These are phyloP conservation scores for Lasaia peninsularis DNA, from an alignment of 1,140 invertebrate species.

Conservation along the genomic window DNA sequence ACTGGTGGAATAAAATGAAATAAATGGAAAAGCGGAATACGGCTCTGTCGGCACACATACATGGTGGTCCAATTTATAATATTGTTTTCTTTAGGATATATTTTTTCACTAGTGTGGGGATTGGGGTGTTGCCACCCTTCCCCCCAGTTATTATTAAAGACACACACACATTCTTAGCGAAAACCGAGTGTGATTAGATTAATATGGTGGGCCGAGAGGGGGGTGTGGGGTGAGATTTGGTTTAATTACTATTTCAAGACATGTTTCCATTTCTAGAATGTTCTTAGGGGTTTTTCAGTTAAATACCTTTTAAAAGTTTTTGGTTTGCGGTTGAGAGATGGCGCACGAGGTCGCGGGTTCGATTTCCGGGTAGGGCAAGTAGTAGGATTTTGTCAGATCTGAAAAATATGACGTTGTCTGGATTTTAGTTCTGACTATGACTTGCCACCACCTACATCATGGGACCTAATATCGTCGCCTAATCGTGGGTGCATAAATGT, in stretches of 20 bases:
- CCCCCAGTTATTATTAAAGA: slow-evolving; percentile 75
- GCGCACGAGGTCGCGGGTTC: no score
- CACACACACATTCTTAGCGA: slow-evolving; percentile 70
- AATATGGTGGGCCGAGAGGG: slow-evolving; percentile 44
- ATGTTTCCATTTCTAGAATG: slow-evolving; percentile 6
- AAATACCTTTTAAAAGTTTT: slow-evolving; percentile 2
- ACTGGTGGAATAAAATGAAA: slow-evolving; percentile 57
- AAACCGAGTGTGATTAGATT: slow-evolving; percentile 70
- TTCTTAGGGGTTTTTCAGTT: slow-evolving; percentile 3
- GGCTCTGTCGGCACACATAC: slow-evolving; percentile 42
- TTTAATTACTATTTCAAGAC: slow-evolving; percentile 18
- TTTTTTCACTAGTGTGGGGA: slow-evolving; percentile 71
- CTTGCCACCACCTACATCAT: no score
- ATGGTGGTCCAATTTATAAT: slow-evolving; percentile 69
- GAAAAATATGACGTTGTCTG: no score
- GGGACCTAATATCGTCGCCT: no score
- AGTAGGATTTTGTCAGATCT: no score
- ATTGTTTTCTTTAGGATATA: slow-evolving; percentile 75
- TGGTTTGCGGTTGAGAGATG: no score
- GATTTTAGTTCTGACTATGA: no score
- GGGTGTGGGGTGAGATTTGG: slow-evolving; percentile 14
- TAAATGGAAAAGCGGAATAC: slow-evolving; percentile 61
- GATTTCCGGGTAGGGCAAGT: no score
- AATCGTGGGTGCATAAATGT: no score
- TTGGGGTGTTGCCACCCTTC: slow-evolving; percentile 25